Conservation (phyloP, 1,140 invertebrate species). For the Cylas formicarius region DNA sequence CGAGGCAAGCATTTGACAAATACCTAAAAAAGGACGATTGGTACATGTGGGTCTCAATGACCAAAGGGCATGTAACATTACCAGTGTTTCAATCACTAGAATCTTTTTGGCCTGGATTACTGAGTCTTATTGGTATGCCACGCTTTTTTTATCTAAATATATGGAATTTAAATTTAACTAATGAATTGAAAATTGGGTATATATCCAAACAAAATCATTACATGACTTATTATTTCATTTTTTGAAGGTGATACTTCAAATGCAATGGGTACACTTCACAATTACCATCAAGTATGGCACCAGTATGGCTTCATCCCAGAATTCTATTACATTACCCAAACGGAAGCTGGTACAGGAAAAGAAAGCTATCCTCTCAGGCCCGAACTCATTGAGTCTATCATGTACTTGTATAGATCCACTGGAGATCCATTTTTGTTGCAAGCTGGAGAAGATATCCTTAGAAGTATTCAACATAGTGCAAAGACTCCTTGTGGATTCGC, state of each 20-base stretch:
- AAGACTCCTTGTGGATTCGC: slow-evolving; percentile 95
- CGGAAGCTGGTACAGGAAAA: slow-evolving; percentile 72
- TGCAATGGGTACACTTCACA: slow-evolving; percentile 88
- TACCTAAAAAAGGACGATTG: slow-evolving; percentile 90
- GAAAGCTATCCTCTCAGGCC: slow-evolving; percentile 94
- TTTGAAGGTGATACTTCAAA: slow-evolving; percentile 76
- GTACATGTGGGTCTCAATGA: slow-evolving; percentile 96
- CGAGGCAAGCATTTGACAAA: slow-evolving; percentile 73
- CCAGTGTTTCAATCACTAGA: slow-evolving; percentile 98
- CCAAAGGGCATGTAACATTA: slow-evolving; percentile 87
- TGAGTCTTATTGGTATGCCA: slow-evolving; percentile 76
- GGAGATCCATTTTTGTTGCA: slow-evolving; percentile 85
- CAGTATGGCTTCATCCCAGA: slow-evolving; percentile 97
- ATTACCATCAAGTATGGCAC: slow-evolving; percentile 93
- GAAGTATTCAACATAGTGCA: slow-evolving; percentile 83
- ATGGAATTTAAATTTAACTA: background rate
- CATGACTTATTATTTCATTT: slow-evolving; percentile 24
- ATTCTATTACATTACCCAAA: slow-evolving; percentile 90
- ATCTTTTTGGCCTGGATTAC: slow-evolving; percentile 95
- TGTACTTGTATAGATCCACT: slow-evolving; percentile 94
- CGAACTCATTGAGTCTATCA: slow-evolving; percentile 92
- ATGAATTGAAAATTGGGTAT: background rate
- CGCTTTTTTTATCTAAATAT: background rate
- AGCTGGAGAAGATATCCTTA: slow-evolving; percentile 83
- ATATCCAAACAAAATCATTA: no score